Base-by-base conservation (phyloP, 2,888 invertebrate species). In the Peribatodes rhomboidaria region DNA sequence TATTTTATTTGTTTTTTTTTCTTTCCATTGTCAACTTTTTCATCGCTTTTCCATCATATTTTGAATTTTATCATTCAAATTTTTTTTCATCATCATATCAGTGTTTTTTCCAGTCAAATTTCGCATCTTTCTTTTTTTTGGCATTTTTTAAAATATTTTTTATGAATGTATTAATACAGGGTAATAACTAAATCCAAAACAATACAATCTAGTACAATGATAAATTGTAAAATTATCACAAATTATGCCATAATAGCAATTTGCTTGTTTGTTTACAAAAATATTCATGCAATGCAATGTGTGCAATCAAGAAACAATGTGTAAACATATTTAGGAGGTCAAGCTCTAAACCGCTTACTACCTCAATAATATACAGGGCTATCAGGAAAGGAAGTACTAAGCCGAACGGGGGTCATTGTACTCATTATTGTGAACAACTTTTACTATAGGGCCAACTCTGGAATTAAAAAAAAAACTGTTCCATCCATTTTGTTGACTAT, bases 191-290 rank as follows among this genome's bases (percentile, higher is more conserved):
- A 18, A 20, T n/a, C 2, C 11, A n/a, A 47, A 22, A 22, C 20
- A 22, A 11, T 10, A 14, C 13, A n/a, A 14, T 31, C 31, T 22
- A 27, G 31, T 49, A 31, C 14, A 31, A 31, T 14, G 1, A 44
- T 18, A n/a, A 8, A 49, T 16, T 10, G 14, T 0, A 27, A 31
- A 6, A 49, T 4, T n/a, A 20, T 3, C 6, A 9, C 2, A 31
- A 49, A 14, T 11, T 14, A 49, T 49, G 31, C n/a, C n/a, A n/a
- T n/a, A n/a, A n/a, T n/a, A n/a, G 47, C 31, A 31, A 49, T 16
- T 49, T 49, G 47, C 10, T 49, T 49, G 0, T 46, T 22, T 11
- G 16, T 46, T 22, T 20, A 10, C 1, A 20, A 20, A 1, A 20
- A 20, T 4, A 42, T 8, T 20, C 18, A 41, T 11, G n/a, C n/a